Conservation (phyloP, 2,888 invertebrate genomes). For the Chalcosyrphus nemorum region DNA sequence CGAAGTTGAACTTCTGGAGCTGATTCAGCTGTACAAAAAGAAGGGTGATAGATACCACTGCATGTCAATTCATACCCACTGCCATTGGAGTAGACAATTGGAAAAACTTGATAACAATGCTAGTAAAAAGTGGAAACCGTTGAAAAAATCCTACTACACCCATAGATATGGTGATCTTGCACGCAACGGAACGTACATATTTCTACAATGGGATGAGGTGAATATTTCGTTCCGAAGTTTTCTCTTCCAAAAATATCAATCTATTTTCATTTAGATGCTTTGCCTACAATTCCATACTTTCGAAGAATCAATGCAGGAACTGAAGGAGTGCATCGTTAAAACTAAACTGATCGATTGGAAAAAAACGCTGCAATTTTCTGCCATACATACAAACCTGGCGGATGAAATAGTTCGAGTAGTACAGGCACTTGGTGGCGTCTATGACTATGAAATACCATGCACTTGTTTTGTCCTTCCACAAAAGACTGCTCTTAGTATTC, state of each 20-base stretch:
- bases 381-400: constrained; percentile 74
- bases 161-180: constrained; percentile 76
- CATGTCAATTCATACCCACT: constrained; percentile 78
- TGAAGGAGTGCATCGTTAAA: constrained; percentile 76
- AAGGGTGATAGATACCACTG: constrained; percentile 78
- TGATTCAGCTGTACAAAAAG: constrained; percentile 75
- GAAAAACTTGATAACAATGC: constrained; percentile 32
- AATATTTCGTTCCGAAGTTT: not conserved
- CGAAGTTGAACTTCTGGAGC: constrained; percentile 76
- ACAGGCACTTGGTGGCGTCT: constrained; percentile 63
- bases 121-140: constrained; percentile 72
- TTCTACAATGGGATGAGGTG: constrained; percentile 77
- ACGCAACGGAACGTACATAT: constrained; percentile 77
- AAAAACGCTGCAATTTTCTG: constrained; percentile 76
- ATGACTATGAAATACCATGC: constrained; percentile 75
- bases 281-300: constrained; percentile 78
- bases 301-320: constrained; percentile 75
- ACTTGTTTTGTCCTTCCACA: constrained; percentile 75
- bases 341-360: constrained; percentile 77
- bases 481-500: constrained; percentile 59
- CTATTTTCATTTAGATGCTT: constrained; percentile 71
- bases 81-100: constrained; percentile 77
- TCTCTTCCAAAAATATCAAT: not conserved
- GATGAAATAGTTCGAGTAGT: constrained; percentile 75
- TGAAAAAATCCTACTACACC: constrained; percentile 78